These are phyloP conservation scores for Hemibagrus wyckioides DNA, from an alignment of 2,113 vertebrate species.

Conservation along the genomic window DNA sequence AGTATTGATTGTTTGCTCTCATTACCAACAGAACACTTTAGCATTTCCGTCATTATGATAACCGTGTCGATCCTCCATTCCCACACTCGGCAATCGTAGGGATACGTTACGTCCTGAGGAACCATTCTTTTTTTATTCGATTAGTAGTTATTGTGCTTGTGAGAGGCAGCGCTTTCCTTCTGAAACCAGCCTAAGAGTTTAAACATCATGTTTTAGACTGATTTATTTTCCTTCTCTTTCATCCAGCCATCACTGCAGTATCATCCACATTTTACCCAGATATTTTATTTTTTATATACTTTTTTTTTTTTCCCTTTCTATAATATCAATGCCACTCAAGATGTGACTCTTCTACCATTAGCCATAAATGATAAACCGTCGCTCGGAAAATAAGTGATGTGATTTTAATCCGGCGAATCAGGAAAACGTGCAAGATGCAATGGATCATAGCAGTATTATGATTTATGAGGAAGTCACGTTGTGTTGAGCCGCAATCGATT, in stretches of 20 bases:
- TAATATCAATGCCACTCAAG: not conserved
- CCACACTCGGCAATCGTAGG: not conserved
- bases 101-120: not conserved
- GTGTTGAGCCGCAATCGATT: not conserved
- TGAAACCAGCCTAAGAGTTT: not conserved
- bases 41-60: not conserved
- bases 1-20: not conserved
- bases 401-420: not conserved
- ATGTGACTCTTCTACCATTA: not conserved
- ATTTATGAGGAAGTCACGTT: not conserved
- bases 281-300: not conserved
- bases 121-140: not conserved
- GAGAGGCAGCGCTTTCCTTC: slow-evolving; percentile 2
- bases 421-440: slow-evolving; percentile 15
- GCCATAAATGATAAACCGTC: not conserved
- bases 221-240: not conserved
- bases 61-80: not conserved
- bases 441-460: slow-evolving; percentile 25
- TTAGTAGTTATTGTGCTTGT: slow-evolving; percentile 27
- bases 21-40: not conserved
- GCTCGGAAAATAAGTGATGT: not conserved
- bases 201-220: not conserved
- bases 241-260: not conserved
- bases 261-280: not conserved
- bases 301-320: not conserved